These are phyloP conservation scores for Caenorhabditis imperialis DNA, from an alignment of 2,888 invertebrate genomes.

Conservation along the genomic window DNA sequence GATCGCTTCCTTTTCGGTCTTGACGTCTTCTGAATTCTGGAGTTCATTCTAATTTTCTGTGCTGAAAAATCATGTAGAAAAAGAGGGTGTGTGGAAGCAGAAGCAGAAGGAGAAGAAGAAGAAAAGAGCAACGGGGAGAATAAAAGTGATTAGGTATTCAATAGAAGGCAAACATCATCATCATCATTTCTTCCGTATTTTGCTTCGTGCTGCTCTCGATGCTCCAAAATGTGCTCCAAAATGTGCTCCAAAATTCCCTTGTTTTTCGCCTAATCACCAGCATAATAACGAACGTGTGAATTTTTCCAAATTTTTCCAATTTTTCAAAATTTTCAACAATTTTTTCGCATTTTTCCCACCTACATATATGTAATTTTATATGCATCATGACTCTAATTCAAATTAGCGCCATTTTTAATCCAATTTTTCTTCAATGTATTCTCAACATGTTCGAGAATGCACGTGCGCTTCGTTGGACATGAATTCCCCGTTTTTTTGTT, in stretches of 20 bases:
- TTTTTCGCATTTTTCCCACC: constrained; percentile 6
- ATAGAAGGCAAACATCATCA: constrained; percentile 44
- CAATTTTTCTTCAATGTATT: constrained; percentile 11
- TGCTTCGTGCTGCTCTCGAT: constrained; percentile 7
- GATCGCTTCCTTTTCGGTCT: neutral
- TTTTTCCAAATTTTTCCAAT: neutral
- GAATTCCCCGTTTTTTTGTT: no score
- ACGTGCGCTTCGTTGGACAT: constrained; percentile 20
- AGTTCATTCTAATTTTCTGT: constrained; percentile 6
- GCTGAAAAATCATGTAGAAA: constrained; percentile 12
- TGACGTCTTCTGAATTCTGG: constrained; percentile 5
- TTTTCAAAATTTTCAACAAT: constrained; percentile 7
- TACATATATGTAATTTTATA: neutral
- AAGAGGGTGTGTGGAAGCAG: neutral
- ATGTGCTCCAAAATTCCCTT: no score
- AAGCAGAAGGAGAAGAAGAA: no score
- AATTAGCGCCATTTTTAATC: constrained; percentile 13
- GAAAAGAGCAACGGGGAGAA: constrained; percentile 14
- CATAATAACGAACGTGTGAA: constrained; percentile 3
- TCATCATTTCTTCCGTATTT: constrained; percentile 9
- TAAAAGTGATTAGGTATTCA: constrained; percentile 40
- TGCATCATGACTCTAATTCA: constrained; percentile 10
- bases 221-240: no score
- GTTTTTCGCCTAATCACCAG: constrained; percentile 8
- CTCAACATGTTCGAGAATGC: constrained; percentile 12